Evolutionary conservation across 1,140 invertebrate genomes (phyloP).

Genomic region (Philopotamus ludificatus): DNA sequence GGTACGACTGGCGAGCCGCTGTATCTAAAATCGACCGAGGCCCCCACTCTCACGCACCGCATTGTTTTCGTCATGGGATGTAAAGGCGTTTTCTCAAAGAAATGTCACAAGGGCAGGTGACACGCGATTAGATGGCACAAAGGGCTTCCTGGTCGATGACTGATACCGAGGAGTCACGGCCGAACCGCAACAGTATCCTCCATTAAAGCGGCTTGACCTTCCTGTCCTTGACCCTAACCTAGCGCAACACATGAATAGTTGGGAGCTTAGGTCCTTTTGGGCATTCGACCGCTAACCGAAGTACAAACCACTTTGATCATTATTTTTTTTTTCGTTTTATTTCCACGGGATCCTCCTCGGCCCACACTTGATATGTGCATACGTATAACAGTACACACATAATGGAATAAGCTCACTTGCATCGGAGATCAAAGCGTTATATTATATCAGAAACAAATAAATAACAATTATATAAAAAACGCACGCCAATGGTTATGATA

Average conservation of each 20-base stretch:
- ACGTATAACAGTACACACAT: no score
- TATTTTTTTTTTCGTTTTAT: no score
- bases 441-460: no score
- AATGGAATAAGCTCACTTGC: no score
- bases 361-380: no score
- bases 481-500: no score
- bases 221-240: slow-evolving; percentile 37
- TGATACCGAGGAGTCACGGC: no score
- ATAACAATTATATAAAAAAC: no score
- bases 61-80: not conserved
- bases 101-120: not conserved
- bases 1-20: not conserved
- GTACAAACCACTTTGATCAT: no score
- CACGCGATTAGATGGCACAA: not conserved
- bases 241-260: slow-evolving; percentile 35
- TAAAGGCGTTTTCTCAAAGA: not conserved
- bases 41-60: not conserved
- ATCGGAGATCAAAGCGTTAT: no score
- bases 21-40: not conserved
- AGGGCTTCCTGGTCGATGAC: no score
- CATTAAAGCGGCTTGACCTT: not conserved
- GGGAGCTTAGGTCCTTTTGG: not conserved
- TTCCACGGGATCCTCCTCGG: no score
- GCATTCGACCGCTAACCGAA: not conserved
- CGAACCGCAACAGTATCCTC: not conserved